Conservation (phyloP, 2,113 vertebrate genomes). For the Sterrhoptilus dennistouni region DNA sequence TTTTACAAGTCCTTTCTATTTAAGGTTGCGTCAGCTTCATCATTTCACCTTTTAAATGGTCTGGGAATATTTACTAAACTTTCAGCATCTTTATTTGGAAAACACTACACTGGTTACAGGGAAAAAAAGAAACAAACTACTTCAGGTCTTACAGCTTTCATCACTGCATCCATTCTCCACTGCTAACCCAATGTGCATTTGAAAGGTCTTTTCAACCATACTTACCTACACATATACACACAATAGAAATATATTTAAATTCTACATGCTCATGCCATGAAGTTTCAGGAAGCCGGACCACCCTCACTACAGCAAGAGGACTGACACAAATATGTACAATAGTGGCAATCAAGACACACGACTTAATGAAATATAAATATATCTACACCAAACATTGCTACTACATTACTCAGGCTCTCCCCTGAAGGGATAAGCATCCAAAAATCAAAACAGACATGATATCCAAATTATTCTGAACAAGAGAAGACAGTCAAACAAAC, state of each 20-base stretch:
- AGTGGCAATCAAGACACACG: not conserved
- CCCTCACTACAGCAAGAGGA: not conserved
- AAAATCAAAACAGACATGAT: not conserved
- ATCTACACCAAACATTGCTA: not conserved
- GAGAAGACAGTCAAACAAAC: rapidly evolving
- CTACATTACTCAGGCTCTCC: not conserved
- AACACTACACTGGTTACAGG: conserved; percentile 36
- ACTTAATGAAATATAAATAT: not conserved
- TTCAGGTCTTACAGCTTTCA: conserved; percentile 1
- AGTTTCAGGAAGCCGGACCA: not conserved
- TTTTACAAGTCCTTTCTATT: conserved; percentile 71
- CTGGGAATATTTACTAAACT: conserved; percentile 70
- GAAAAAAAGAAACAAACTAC: conserved; percentile 64
- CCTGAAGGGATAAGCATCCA: not conserved
- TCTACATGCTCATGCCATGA: not conserved
- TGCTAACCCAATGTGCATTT: not conserved
- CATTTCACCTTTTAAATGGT: conserved; percentile 73
- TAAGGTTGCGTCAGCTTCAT: conserved; percentile 70
- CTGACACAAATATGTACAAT: not conserved
- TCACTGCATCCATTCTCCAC: conserved; percentile 13
- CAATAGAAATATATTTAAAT: not conserved
- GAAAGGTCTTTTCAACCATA: not conserved
- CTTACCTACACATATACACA: not conserved
- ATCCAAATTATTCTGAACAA: not conserved
- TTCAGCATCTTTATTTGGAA: conserved; percentile 73